These are phyloP conservation scores for Pica pica DNA, from an alignment of 2,113 vertebrate genomes.

Conservation along the genomic window DNA sequence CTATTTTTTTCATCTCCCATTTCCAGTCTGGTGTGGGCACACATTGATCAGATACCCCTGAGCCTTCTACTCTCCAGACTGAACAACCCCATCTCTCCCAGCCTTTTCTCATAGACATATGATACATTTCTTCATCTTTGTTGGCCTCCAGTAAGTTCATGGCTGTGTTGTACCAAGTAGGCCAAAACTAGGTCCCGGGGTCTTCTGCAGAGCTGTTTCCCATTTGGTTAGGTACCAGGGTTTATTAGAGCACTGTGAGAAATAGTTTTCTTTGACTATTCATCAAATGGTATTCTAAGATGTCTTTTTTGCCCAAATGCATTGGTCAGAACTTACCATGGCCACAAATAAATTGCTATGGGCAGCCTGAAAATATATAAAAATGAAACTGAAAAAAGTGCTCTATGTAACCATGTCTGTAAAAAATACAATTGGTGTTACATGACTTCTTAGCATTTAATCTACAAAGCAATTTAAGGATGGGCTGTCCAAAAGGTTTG, in stretches of 20 bases:
- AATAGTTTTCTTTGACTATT: not conserved
- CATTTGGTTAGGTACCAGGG: not conserved
- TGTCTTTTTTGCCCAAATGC: not conserved
- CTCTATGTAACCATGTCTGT: not conserved
- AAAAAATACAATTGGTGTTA: not conserved
- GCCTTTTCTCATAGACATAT: not conserved
- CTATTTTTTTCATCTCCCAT: not conserved
- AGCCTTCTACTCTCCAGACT: not conserved
- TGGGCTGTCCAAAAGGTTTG: not conserved
- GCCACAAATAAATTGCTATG: not conserved
- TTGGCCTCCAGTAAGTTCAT: not conserved
- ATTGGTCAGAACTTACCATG: not conserved
- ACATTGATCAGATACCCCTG: not conserved
- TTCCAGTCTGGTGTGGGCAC: not conserved
- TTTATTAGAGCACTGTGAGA: not conserved
- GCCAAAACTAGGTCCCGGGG: not conserved
- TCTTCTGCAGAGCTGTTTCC: not conserved
- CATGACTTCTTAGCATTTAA: not conserved
- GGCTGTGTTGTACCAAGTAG: not conserved
- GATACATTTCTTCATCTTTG: not conserved
- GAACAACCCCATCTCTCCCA: not conserved
- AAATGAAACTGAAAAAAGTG: not conserved
- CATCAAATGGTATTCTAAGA: not conserved
- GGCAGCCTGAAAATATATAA: not conserved
- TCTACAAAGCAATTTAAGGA: not conserved